Evolutionary conservation across 2,797 vertebrate species (phyloP), one percentile per base, ranked within the genome.

Genomic region (Lepidocolaptes lacrymiger): DNA sequence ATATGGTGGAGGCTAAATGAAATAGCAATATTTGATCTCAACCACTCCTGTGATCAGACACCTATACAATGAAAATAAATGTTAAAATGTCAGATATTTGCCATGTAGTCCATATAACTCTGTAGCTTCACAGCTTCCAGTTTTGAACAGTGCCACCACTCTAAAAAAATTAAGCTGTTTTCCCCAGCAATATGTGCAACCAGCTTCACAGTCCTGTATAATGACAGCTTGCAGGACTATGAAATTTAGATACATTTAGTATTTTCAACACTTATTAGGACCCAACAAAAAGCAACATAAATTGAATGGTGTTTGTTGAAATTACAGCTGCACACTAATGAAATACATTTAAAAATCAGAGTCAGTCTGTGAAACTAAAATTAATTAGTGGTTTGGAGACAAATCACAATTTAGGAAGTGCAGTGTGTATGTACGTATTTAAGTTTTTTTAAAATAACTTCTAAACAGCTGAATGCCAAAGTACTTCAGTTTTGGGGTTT

Each of bases 351-450:
- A 14, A 95, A 96, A 95, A 89, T 82, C 93, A 64, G 85, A 96
- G 85, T 69, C 94, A 91, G 69, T 46, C 22, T 58, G 20, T 88
- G 72, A 63, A 72, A 94, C 32, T 94, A 76, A 95, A 79, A 96
- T 94, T 85, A 93, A 77, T 84, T 12, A 58, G 58, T 55, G 32
- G 36, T 91, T 95, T 88, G 86, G 84, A 97, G 97, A 97, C 77
- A 96, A 94, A 94, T 77, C 5, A 9, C 92, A 86, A 79, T 93
- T 96, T 94, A 77, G 30, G 75, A 96, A 94, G 71, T 22, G 10
- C 21, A 7, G 44, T 4, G 61, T n/a, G 6, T n/a, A 17, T n/a
- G 2, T 36, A 16, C 26, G 2, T 12, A 17, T 10, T 1, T 11
- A 22, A 8, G 64, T 56, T 77, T 89, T 91, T 95, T 93, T 88